Base-by-base conservation (phyloP, 2,113 vertebrate genomes). In the Pomatostomus ruficeps region DNA sequence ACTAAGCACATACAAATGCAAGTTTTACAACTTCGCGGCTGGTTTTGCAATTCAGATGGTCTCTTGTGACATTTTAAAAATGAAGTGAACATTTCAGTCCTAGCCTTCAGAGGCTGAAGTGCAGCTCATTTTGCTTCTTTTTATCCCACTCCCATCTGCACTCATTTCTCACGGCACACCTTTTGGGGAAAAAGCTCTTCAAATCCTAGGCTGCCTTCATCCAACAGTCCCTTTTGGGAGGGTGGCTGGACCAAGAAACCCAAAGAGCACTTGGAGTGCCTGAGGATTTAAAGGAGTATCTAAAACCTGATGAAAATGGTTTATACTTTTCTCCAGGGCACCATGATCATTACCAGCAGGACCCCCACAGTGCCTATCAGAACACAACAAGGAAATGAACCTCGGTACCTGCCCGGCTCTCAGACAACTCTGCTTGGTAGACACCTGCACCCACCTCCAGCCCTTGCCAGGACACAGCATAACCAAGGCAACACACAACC, bases 381-480 rank as follows among this genome's bases (percentile, higher is more conserved):
- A 88, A 55, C 10, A 43, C 42, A 45, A 18, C 11, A 51, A 13
- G n/a, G 54, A 35, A 55, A 70, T 23, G 36, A 65, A 24, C 18
- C 57, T 23, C 28, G 40, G 28, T 5, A 35, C 23, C 29, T 2
- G 2, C 12, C 4, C 25, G 5, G 22, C n/a, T 42, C 3, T 3
- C 36, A 55, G n/a, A 52, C 17, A 58, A 1, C 11, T 57, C 54
- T 38, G 51, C 38, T 9, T 9, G 19, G 31, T 24, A 62, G 43
- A 55, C 40, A 45, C 35, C 10, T 14, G 15, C 33, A 23, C 2
- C 6, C 42, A 29, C n/a, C 77, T 48, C 63, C 51, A 40, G 36
- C 42, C 45, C 28, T 7, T n/a, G 17, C 31, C 45, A 21, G 14
- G 33, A 21, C 79, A 46, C 0, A 0, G 20, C 1, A 8, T 0